Evolutionary conservation across 2,888 invertebrate genomes (phyloP), one percentile per base, ranked within the genome.

Genomic region (Branchipolynoe longqiensis): DNA sequence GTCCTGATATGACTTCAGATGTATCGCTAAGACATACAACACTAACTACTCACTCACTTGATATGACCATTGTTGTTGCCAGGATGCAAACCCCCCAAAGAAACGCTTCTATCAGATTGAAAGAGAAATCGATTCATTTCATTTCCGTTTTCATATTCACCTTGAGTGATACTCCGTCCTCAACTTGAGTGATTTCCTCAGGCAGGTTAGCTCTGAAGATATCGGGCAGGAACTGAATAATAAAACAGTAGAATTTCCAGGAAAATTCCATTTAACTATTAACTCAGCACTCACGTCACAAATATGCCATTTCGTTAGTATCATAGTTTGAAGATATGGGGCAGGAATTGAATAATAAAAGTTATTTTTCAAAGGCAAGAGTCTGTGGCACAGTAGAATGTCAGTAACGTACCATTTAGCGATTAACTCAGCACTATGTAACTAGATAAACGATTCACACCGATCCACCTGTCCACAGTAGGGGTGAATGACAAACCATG

Each of bases 151-250:
- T 12, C 22, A n/a, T 12, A 28, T 41, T 41, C 86, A 90, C 91
- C 88, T 90, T 86, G 0, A 89, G 69, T 58, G 86, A 85, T 22
- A 91, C 87, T n/a, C 91, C 91, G 87, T 89, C 87, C 54, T 90
- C 90, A 33, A 90, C 89, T 36, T 86, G 83, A 4, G 74, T 84
- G 22, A 90, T 87, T 82, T 91, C 91, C 41, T 89, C 88, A n/a
- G 88, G 88, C 6, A 90, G 41, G 64, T 90, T 33, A 22, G 86
- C 12, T 6, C 41, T 28, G 48, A 85, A 81, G 18, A 84, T 28
- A n/a, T 86, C 48, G 28, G 78, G 12, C 48, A 28, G 85, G 58
- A 83, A 83, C 83, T 83, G 58, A 48, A 58, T 22, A 33, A 78
- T 14, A 40, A 38, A 12, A 25, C 25, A 18, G 73, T 36, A 73